These are phyloP conservation scores for Leucoraja ocellata DNA, from an alignment of 2,797 vertebrate species.

Conservation along the genomic window DNA sequence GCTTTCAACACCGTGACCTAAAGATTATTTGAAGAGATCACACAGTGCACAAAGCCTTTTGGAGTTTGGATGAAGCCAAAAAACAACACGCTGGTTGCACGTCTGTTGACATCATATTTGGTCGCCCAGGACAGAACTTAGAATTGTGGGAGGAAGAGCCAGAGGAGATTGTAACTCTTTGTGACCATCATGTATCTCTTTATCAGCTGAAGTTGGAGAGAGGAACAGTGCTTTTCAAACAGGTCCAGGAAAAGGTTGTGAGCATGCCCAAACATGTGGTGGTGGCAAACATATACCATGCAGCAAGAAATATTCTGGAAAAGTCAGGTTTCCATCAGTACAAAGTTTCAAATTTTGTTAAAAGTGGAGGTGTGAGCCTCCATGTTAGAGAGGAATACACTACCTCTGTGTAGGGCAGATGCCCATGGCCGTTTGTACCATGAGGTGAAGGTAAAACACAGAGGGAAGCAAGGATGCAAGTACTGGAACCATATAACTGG, in stretches of 20 bases:
- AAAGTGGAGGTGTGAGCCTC: slow-evolving; percentile 60
- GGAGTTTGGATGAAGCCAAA: slow-evolving; percentile 62
- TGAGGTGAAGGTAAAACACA: no score
- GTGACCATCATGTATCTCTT: slow-evolving; percentile 71
- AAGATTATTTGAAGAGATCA: slow-evolving; percentile 77
- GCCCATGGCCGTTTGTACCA: no score
- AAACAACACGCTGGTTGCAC: slow-evolving; percentile 70
- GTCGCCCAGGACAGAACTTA: slow-evolving; percentile 68
- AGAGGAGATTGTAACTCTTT: slow-evolving; percentile 56
- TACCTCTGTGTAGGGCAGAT: no score
- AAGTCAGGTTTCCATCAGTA: no score
- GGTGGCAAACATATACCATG: slow-evolving; percentile 72
- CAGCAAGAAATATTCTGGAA: slow-evolving; percentile 56
- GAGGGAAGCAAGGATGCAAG: no score
- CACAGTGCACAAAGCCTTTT: slow-evolving; percentile 59
- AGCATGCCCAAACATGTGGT: slow-evolving; percentile 58
- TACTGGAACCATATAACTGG: no score
- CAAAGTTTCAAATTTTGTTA: slow-evolving; percentile 88
- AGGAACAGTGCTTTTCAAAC: slow-evolving; percentile 73
- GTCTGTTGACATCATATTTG: slow-evolving; percentile 81
- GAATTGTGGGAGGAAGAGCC: slow-evolving; percentile 61
- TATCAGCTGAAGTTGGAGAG: slow-evolving; percentile 87
- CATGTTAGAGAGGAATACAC: no score
- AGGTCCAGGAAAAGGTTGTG: slow-evolving; percentile 57
- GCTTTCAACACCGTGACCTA: slow-evolving; percentile 69